Evolutionary conservation across 2,888 invertebrate genomes (phyloP).

Genomic region (Morpho achilles): DNA sequence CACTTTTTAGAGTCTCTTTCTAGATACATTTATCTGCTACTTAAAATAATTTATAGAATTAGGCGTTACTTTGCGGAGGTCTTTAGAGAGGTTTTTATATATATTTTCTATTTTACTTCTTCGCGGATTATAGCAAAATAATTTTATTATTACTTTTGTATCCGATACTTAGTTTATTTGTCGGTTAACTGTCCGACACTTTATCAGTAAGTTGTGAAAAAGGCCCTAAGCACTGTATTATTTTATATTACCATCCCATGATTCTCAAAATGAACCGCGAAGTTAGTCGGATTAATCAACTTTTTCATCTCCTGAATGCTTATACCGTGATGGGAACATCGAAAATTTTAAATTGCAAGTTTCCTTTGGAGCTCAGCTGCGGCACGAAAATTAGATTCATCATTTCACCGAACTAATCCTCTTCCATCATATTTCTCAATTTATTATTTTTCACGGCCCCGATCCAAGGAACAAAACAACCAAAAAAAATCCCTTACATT

Average conservation of each 20-base stretch:
- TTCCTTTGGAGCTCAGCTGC: constrained; percentile 29
- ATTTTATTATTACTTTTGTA: too few relatives aligned
- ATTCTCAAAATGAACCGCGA: constrained; percentile 29
- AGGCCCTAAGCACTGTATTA: constrained; percentile 6
- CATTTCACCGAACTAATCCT: constrained; percentile 28
- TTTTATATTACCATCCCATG: constrained; percentile 21
- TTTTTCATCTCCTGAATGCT: constrained; percentile 31
- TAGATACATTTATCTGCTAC: too few relatives aligned
- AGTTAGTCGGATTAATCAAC: constrained; percentile 31
- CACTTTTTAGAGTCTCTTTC: too few relatives aligned
- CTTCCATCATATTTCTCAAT: constrained; percentile 20
- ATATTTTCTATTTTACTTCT: too few relatives aligned
- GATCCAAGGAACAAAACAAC: constrained; percentile 4
- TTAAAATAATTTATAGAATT: too few relatives aligned
- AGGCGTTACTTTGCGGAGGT: too few relatives aligned
- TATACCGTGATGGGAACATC: constrained; percentile 30
- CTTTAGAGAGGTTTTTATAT: too few relatives aligned
- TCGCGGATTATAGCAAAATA: too few relatives aligned
- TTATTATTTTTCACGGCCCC: constrained; percentile 17
- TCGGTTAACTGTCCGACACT: too few relatives aligned
- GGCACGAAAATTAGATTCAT: constrained; percentile 30
- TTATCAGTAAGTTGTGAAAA: too few relatives aligned
- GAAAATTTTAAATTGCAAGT: constrained; percentile 32
- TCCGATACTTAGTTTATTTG: too few relatives aligned
- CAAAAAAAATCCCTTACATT: neutral